Evolutionary conservation across 2,888 invertebrate species (phyloP), one percentile per base, ranked within the genome.

Genomic region (Agrenia bidenticulata): DNA sequence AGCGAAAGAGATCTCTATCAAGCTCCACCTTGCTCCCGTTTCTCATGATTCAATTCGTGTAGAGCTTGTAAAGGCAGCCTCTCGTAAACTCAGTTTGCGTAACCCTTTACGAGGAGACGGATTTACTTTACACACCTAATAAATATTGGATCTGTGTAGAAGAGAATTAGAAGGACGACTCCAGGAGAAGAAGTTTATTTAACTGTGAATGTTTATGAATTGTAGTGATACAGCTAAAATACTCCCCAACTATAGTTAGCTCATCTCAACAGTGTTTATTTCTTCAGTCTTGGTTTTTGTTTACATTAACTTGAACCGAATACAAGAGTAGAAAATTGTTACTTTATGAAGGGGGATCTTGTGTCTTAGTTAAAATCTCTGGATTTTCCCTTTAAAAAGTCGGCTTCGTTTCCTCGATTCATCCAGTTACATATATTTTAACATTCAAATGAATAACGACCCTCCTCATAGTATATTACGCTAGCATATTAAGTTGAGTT

Each of bases 261-360:
- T 55, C 32, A 55, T 55, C 32, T 55, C 32, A 32, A 32, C 13
- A 21, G 13, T 55, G 55, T 55, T 55, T 55, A 55, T 55, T 55
- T 55, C 55, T 55, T 32, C 21, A 55, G 19, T 51, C n/a, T 27
- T 27, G 32, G 27, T 55, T 55, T 55, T 27, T 55, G 55, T 55
- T 55, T 55, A 55, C 32, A 55, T 55, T 55, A 26, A 32, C 55
- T 55, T 23, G 19, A 55, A 32, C 17, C 17, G 5, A 27, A 19
- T 9, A 55, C n/a, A 51, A 13, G 51, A 51, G 51, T 26, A 5
- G 23, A 19, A 24, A 55, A 55, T 55, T 55, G 37, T 51, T 51
- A 51, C 51, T 51, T 51, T 23, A 21, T 51, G 51, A 51, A 51
- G 51, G 24, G 51, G 13, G 51, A 51, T 21, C 51, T 23, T 51